phyloP scores from a whole-genome alignment of 2,797 vertebrate genomes.

The Gobio occitaniae region DNA sequence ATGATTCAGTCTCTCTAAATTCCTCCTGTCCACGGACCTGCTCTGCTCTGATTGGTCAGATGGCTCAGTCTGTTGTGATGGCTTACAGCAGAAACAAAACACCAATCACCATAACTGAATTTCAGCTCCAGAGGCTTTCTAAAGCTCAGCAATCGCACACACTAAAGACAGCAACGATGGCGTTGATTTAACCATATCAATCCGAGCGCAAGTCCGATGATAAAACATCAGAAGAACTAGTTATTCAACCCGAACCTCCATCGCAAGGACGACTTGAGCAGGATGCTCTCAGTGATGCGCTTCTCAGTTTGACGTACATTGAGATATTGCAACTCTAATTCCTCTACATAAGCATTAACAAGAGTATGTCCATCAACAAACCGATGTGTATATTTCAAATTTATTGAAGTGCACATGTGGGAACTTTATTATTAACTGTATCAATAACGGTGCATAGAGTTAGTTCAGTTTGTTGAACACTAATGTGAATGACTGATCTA shows the following conservation, averaged over 20 bases:
- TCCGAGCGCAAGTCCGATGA: neutral
- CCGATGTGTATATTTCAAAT: neutral
- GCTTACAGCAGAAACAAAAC: too few species aligned
- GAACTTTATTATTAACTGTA: neutral
- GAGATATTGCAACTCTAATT: neutral
- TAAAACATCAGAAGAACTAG: neutral
- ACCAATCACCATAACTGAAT: neutral
- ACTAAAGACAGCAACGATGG: neutral
- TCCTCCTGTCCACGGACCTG: neutral
- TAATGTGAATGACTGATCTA: neutral
- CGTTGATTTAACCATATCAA: neutral
- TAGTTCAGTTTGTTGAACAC: neutral
- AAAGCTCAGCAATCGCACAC: too few species aligned
- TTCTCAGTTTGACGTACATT: neutral
- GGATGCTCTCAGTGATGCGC: neutral
- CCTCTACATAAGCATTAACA: neutral
- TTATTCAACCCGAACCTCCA: neutral
- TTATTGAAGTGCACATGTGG: neutral
- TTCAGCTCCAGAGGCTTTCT: too few species aligned
- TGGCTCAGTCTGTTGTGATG: too few species aligned
- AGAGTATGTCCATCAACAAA: too few species aligned
- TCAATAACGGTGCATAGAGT: neutral
- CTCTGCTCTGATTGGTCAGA: too few species aligned
- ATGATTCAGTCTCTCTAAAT: neutral
- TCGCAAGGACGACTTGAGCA: neutral